These are phyloP conservation scores for Gasteruption jaculator DNA, from an alignment of 2,888 invertebrate genomes.

Conservation along the genomic window DNA sequence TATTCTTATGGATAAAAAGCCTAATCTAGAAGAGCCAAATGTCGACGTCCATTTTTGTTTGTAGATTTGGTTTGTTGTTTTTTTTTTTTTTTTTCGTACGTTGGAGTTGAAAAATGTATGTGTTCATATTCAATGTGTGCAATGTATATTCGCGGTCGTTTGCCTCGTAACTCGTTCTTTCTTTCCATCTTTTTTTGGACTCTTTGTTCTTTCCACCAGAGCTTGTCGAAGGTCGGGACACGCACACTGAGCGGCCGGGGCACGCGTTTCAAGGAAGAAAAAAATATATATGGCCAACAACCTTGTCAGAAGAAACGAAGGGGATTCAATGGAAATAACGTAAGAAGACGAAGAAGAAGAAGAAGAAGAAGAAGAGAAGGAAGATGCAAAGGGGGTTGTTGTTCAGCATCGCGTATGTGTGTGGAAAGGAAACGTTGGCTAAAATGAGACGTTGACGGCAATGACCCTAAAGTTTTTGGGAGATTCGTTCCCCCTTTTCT, in stretches of 20 bases:
- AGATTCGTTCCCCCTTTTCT: slow-evolving; percentile 23
- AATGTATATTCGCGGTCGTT: slow-evolving; percentile 23
- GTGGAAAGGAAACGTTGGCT: slow-evolving; percentile 29
- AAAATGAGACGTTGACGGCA: slow-evolving; percentile 36
- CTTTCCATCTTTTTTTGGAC: slow-evolving; percentile 6
- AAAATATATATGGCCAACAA: slow-evolving; percentile 29
- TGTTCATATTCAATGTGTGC: no score
- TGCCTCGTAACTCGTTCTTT: slow-evolving; percentile 11
- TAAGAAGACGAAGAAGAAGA: slow-evolving; percentile 13
- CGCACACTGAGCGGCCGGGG: slow-evolving; percentile 28
- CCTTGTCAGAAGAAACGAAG: slow-evolving; percentile 29
- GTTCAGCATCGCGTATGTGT: no score
- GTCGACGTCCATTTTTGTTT: no score
- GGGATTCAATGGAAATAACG: slow-evolving; percentile 6
- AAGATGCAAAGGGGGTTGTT: slow-evolving; percentile 20
- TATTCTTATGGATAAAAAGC: no score
- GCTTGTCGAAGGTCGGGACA: slow-evolving; percentile 29
- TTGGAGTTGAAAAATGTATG: no score
- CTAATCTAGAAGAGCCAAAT: no score
- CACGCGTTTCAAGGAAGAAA: slow-evolving; percentile 26
- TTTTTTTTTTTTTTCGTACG: background rate
- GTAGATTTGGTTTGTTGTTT: background rate
- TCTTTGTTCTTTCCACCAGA: slow-evolving; percentile 17
- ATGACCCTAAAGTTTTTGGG: slow-evolving; percentile 44
- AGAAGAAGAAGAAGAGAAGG: slow-evolving; percentile 19